Evolutionary conservation across 92 coral and sea anemone genomes (phyloP), one percentile per base, ranked within the genome.

Genomic region (Palythoa caribaeorum): DNA sequence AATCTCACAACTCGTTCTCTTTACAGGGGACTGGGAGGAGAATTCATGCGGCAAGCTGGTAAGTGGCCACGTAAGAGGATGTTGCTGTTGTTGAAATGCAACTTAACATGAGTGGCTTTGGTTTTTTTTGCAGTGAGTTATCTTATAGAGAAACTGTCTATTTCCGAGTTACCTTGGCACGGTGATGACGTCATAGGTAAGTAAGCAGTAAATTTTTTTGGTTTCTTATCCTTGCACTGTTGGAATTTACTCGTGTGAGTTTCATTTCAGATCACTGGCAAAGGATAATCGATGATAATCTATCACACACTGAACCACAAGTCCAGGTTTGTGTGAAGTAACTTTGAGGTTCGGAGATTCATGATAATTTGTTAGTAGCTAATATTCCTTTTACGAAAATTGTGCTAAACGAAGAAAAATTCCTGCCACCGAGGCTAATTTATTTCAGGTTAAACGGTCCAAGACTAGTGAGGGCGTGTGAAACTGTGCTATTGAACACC

Each of bases 21-120:
- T 81, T 28, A 28, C 77, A 96, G 99, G 80, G 99, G 99, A 19
- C 89, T 95, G 47, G 97, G 99, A 70, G 99, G 99, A 63, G 99
- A 96, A 50, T 93, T 87, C 71, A 95, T 95, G 99, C 91, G 99
- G 71, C 96, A 93, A 63, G 98, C 96, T 74, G 99, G 99, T 94
- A 81, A 63, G 90, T 79, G 8, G 59, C 52, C 17, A 13, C 16
- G 15, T 16, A 9, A 50, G 2, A 63, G 3, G 17, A 17, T 16
- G 9, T 2, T 39, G 7, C 38, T 73, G 11, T 39, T 3, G 40
- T 14, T 13, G 3, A 39, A 17, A 19, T 62, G 8, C n/a, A 48
- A 63, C 16, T 69, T 59, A 16, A 38, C 3, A 59, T 51, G 73
- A 72, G 75, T 35, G 2, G 12, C 57, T 65, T 60, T 90, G 60